phyloP scores from a whole-genome alignment of 2,888 invertebrate species.

The Agriopis leucophaearia region DNA sequence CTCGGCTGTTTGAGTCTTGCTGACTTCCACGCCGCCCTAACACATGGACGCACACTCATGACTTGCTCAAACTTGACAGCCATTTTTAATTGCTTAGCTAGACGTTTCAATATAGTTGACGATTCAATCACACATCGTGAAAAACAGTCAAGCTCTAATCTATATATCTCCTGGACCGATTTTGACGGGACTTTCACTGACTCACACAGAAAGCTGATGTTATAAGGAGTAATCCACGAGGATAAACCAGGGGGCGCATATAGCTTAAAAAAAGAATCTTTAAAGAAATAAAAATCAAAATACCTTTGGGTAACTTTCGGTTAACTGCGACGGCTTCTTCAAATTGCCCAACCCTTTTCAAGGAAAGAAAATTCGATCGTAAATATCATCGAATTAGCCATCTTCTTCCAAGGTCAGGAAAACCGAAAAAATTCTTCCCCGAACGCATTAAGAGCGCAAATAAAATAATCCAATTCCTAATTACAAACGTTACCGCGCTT shows the following conservation, averaged over 20 bases:
- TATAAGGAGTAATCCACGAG: too few species aligned
- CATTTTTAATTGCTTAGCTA: slow-evolving; percentile 79
- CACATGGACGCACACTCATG: slow-evolving; percentile 73
- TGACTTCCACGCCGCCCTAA: slow-evolving; percentile 59
- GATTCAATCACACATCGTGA: slow-evolving; percentile 58
- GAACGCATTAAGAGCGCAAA: slow-evolving; percentile 36
- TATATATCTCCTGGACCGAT: too few species aligned
- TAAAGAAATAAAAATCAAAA: neutral
- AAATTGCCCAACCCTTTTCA: slow-evolving; percentile 8
- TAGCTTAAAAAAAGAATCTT: neutral
- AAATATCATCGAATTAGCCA: slow-evolving; percentile 22
- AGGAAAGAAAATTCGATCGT: slow-evolving; percentile 18
- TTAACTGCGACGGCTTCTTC: neutral
- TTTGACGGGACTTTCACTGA: too few species aligned
- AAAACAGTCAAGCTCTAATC: neutral
- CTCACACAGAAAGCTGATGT: too few species aligned
- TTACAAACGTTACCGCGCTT: slow-evolving; percentile 45
- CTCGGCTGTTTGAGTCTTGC: slow-evolving; percentile 61
- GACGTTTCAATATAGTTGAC: slow-evolving; percentile 56
- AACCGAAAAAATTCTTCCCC: slow-evolving; percentile 15
- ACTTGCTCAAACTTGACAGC: slow-evolving; percentile 71
- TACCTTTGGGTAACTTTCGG: neutral
- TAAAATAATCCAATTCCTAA: slow-evolving; percentile 49
- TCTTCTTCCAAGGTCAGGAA: slow-evolving; percentile 23
- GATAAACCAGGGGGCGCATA: too few species aligned